Evolutionary conservation across 2,888 invertebrate genomes (phyloP), one percentile per base, ranked within the genome.

Genomic region (Opisthograptis luteolata): DNA sequence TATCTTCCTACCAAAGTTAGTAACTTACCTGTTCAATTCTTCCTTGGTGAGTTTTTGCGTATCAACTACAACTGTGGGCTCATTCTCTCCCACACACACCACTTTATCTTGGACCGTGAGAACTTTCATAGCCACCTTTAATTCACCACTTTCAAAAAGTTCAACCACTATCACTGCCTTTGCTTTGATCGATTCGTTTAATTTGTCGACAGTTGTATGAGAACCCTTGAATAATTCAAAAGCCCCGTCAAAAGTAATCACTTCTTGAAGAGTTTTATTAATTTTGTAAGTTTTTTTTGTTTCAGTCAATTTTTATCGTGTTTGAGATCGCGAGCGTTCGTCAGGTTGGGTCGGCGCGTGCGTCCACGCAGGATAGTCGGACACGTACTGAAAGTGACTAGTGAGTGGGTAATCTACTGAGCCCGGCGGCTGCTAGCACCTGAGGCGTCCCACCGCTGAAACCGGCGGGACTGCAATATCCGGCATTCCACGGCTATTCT

Each of bases 401-500:
- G n/a, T n/a, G n/a, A n/a, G n/a, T n/a, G n/a, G n/a, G n/a, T n/a
- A n/a, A n/a, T n/a, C n/a, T 37, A 4, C 24, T 44, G 61, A 55
- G 50, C 64, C 43, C 53, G 58, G 43, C 50, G 45, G 45, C 35
- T 45, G 58, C 28, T 9, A 44, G 57, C 68, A 74, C 77, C 79
- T 76, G 76, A 62, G 66, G 42, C 56, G 66, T 64, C 60, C 40
- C 44, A 36, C 58, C 69, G 41, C 50, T 56, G 64, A 69, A 66
- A 58, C 32, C 46, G 14, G 58, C 60, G 62, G 68, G 71, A 74
- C 70, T 80, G 79, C 84, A 84, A 85, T 80, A 87, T 89, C 89
- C 87, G 88, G 87, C 89, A 89, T 89, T 88, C 89, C 89, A 73
- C 54, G 58, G 79, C 78, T 88, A 87, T 89, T 88, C 81, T 79